Conservation (phyloP, 2,113 vertebrate genomes). For the Coptodon bakossiorum region DNA sequence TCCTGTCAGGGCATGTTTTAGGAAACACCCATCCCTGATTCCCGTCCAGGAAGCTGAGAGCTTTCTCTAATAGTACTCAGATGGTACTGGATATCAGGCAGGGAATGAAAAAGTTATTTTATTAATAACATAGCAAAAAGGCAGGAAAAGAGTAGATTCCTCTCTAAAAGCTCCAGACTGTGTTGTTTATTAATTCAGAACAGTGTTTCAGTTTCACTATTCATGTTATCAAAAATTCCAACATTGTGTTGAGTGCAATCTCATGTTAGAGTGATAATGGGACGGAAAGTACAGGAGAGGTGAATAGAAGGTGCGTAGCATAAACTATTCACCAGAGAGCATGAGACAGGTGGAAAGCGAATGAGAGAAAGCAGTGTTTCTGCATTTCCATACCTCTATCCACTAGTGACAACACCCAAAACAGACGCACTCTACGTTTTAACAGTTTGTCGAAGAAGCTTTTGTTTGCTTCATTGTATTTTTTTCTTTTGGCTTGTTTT, state of each 20-base stretch:
- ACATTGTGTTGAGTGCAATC: conserved; percentile 75
- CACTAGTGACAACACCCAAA: conserved; percentile 53
- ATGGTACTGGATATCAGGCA: conserved; percentile 28
- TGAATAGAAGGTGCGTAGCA: conserved; percentile 43
- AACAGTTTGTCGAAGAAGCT: conserved; percentile 64
- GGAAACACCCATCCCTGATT: conserved; percentile 37
- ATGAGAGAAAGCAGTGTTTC: conserved; percentile 40
- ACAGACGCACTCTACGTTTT: conserved; percentile 60
- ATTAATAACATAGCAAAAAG: conserved; percentile 57
- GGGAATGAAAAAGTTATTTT: conserved; percentile 65
- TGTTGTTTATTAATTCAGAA: conserved; percentile 79
- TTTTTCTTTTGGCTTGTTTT: not conserved
- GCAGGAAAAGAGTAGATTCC: conserved; percentile 38
- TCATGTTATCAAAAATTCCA: conserved; percentile 76
- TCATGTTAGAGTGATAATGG: conserved; percentile 72
- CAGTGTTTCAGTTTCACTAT: conserved; percentile 73
- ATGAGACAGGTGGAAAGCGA: conserved; percentile 35
- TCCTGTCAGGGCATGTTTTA: conserved; percentile 36
- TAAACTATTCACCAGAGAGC: conserved; percentile 72
- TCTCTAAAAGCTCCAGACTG: conserved; percentile 66
- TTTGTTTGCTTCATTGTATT: conserved; percentile 70
- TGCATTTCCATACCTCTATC: conserved; percentile 44
- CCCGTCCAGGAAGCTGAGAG: conserved; percentile 47
- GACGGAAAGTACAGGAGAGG: conserved; percentile 51
- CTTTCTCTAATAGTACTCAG: conserved; percentile 58